Base-by-base conservation (phyloP, 2,797 vertebrate species). In the Saxicola maurus region DNA sequence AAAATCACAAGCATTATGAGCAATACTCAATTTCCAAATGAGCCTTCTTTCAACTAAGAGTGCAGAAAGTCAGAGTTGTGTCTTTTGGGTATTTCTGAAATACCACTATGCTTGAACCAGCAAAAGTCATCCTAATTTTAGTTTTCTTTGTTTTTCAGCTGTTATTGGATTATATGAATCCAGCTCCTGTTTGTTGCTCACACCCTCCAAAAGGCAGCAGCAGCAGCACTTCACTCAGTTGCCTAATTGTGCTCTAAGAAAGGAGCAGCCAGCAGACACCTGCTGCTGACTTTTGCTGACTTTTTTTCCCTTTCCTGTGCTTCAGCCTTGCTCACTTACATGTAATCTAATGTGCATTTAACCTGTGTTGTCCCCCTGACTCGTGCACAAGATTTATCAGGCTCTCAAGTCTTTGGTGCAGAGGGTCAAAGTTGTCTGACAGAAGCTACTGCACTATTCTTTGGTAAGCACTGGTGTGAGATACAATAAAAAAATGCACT, bases 11-110 rank as follows among this genome's bases (percentile, higher is more conserved):
- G 66, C 25, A 79, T 85, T 86, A 87, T 46, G 13, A 82, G 84
- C 87, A 95, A 89, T 49, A 60, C 67, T 78, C 69, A 68, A 93
- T 94, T 91, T 92, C 38, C 60, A 74, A 73, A 82, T 62, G 35
- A 91, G 62, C 65, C 74, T 48, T 75, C 27, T 75, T 80, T 45
- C 73, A 77, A 17, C 45, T 10, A 48, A 53, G 45, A 57, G 21
- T 69, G 55, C 23, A 78, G 37, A 62, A 92, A 89, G 55, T 35
- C 68, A 67, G 28, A 38, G 12, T 9, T 75, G 25, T 42, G 35
- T 53, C 49, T 74, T 67, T 84, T 30, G 45, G 55, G 17, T 42
- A 49, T 62, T 89, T 86, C 20, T 75, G 27, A 87, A 93, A 75
- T 27, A 77, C 14, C 17, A 48, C 13, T 67, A 18, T 51, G 33